These are phyloP conservation scores for Poicephalus meyeri DNA, from an alignment of 2,113 vertebrate species.

Conservation along the genomic window DNA sequence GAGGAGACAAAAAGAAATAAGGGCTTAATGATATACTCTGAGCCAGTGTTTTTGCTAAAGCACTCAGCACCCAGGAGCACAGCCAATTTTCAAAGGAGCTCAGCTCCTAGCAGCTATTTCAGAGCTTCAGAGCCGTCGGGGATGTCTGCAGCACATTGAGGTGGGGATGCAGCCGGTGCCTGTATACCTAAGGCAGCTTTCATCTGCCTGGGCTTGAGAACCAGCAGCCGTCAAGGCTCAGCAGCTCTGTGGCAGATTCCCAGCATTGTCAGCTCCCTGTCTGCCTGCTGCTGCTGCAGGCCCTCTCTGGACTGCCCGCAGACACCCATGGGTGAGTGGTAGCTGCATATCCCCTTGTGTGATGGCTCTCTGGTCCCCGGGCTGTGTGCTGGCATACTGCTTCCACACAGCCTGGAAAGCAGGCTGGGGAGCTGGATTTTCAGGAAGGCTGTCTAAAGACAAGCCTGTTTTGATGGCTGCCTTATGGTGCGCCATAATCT, in stretches of 20 bases:
- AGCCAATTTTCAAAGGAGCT: not conserved
- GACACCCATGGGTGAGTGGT: accelerated
- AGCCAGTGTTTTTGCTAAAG: not conserved
- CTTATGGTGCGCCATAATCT: not conserved
- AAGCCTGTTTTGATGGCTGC: not conserved
- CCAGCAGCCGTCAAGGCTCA: not conserved
- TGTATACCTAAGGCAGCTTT: not conserved
- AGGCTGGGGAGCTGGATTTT: not conserved
- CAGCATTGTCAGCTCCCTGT: not conserved
- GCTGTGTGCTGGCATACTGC: accelerated
- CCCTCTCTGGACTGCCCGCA: not conserved
- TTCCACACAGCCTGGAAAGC: not conserved
- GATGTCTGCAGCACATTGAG: accelerated
- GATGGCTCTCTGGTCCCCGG: accelerated
- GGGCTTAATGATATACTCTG: not conserved
- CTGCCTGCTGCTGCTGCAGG: not conserved
- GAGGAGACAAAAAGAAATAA: not conserved
- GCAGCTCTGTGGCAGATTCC: not conserved
- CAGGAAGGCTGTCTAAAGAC: not conserved
- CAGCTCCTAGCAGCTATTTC: not conserved
- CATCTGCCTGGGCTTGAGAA: not conserved
- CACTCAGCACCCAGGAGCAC: not conserved
- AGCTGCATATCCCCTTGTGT: not conserved
- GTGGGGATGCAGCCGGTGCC: not conserved
- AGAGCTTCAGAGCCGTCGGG: accelerated